These are phyloP conservation scores for Mesitornis unicolor DNA, from an alignment of 2,113 vertebrate species.

Conservation along the genomic window DNA sequence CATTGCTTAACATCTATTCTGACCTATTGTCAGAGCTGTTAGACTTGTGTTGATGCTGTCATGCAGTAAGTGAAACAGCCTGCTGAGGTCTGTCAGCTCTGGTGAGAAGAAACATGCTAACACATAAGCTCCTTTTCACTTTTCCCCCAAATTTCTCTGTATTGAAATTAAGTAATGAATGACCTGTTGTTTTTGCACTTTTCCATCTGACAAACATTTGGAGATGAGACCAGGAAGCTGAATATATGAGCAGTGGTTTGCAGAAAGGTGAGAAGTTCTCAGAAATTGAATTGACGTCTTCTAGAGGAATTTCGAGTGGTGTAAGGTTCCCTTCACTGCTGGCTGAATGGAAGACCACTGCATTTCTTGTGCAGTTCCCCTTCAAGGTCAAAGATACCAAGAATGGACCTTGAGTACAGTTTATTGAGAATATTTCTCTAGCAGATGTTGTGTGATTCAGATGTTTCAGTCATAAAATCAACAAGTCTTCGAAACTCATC, in stretches of 20 bases:
- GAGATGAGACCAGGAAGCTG: neutral
- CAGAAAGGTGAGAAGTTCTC: neutral
- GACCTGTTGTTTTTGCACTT: neutral
- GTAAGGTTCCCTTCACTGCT: neutral
- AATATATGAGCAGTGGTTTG: neutral
- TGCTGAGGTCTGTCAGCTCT: neutral
- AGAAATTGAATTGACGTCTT: neutral
- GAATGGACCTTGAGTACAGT: neutral
- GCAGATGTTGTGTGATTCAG: neutral
- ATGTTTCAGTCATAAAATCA: conserved; percentile 9
- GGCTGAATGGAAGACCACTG: neutral
- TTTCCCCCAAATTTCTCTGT: neutral
- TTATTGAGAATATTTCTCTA: neutral
- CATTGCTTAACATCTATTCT: neutral
- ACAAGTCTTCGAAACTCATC: neutral
- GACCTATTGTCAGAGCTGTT: neutral
- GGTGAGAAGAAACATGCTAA: neutral
- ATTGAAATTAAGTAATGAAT: neutral
- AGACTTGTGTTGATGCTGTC: neutral
- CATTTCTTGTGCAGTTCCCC: neutral
- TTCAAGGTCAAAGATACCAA: neutral
- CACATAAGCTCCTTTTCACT: neutral
- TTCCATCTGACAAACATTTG: neutral
- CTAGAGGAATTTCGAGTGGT: neutral
- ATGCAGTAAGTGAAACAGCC: neutral